Evolutionary conservation across 2,888 invertebrate genomes (phyloP).

Genomic region (Oithona nana): DNA sequence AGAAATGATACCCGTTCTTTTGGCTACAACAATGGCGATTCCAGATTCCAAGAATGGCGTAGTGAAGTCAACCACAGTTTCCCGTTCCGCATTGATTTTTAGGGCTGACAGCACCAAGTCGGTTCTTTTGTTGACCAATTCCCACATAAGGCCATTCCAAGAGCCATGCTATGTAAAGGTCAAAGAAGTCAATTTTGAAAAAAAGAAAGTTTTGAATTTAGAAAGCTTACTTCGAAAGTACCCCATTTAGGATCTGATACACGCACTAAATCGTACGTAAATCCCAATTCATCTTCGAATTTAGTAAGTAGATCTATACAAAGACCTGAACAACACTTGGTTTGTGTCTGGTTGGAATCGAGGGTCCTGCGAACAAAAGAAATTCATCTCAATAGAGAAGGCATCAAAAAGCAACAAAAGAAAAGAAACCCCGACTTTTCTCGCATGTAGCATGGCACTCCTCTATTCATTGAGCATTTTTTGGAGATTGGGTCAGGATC

Average conservation of each 20-base stretch:
- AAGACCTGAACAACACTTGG: constrained; percentile 83
- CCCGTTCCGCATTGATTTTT: constrained; percentile 66
- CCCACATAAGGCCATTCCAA: constrained; percentile 28
- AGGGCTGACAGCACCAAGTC: constrained; percentile 88
- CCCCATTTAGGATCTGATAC: constrained; percentile 75
- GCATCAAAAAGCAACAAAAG: too few relatives aligned
- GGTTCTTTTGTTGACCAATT: constrained; percentile 78
- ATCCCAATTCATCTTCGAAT: constrained; percentile 80
- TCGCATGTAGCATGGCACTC: constrained; percentile 59
- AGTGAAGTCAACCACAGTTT: constrained; percentile 82
- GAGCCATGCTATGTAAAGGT: constrained; percentile 19
- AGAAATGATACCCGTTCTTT: constrained; percentile 84
- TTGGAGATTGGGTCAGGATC: constrained; percentile 54
- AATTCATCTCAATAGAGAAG: too few relatives aligned
- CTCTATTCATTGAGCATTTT: constrained; percentile 61
- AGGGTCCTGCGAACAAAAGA: too few relatives aligned
- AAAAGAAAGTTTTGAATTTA: background rate
- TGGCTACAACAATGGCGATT: constrained; percentile 82
- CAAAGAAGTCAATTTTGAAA: background rate
- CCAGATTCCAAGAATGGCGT: constrained; percentile 93
- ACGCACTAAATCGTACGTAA: constrained; percentile 82
- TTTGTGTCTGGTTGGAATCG: too few relatives aligned
- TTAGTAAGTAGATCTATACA: constrained; percentile 90
- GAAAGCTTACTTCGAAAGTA: constrained; percentile 20
- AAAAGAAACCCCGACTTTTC: background rate